Evolutionary conservation across 2,888 invertebrate species (phyloP).

Genomic region (Ophioninae sp.): DNA sequence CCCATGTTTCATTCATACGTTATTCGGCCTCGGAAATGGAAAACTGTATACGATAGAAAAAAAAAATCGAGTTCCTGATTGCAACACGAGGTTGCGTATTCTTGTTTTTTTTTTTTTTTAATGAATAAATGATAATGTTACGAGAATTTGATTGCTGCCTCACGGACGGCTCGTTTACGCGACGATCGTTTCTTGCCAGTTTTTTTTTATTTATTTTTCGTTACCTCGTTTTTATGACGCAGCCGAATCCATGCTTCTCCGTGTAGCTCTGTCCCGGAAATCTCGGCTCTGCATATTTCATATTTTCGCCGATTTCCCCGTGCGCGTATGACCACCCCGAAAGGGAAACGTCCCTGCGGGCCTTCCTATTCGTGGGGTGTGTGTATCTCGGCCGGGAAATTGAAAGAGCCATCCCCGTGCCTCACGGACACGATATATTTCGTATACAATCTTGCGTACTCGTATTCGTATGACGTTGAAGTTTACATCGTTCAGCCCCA

Average conservation of each 20-base stretch:
- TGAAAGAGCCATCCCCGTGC: slow-evolving; percentile 58
- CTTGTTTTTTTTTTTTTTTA: neutral
- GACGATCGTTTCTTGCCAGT: slow-evolving; percentile 8
- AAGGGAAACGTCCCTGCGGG: slow-evolving; percentile 53
- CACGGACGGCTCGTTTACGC: slow-evolving; percentile 3
- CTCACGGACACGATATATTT: slow-evolving; percentile 32
- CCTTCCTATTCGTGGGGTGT: slow-evolving; percentile 47
- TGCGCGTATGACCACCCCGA: slow-evolving; percentile 3
- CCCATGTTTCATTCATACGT: neutral
- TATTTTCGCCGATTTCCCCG: slow-evolving; percentile 52
- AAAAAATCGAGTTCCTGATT: neutral
- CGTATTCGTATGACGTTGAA: neutral
- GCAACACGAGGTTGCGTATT: neutral
- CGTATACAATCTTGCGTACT: neutral
- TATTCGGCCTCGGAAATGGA: neutral
- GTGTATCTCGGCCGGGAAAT: slow-evolving; percentile 63
- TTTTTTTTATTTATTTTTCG: slow-evolving; percentile 18
- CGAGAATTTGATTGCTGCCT: slow-evolving; percentile 26
- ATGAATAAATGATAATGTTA: slow-evolving; percentile 55
- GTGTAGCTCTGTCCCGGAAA: slow-evolving; percentile 36
- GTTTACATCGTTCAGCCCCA: too few species aligned
- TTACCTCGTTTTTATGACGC: neutral
- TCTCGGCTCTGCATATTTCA: slow-evolving; percentile 63
- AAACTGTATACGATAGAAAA: neutral
- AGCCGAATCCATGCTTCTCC: slow-evolving; percentile 26